Percentiles rank a stretch among this genome's conserved stretches.
These are phyloP conservation scores for Alethe diademata DNA, from an alignment of 2,113 vertebrate genomes.

Conservation along the genomic window DNA sequence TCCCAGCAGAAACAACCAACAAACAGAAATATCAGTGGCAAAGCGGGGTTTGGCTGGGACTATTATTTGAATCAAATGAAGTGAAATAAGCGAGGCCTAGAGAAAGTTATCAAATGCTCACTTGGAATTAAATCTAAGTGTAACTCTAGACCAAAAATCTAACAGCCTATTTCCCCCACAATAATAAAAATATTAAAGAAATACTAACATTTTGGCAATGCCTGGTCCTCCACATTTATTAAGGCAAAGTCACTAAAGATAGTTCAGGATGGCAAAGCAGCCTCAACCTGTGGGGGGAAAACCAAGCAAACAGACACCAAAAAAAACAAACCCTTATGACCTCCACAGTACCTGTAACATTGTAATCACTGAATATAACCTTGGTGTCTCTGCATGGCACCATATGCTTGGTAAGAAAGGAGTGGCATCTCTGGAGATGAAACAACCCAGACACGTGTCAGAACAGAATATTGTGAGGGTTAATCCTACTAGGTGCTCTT, in stretches of 20 bases:
- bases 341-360: not conserved
- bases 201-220: not conserved
- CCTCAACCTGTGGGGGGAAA: not conserved
- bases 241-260: not conserved
- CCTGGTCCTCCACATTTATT: not conserved
- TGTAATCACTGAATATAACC: not conserved
- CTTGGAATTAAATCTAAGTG: not conserved
- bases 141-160: not conserved
- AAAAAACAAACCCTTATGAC: not conserved
- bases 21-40: not conserved
- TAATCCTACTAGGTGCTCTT: not conserved
- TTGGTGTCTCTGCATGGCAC: not conserved
- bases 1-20: not conserved
- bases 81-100: fast-evolving
- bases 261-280: not conserved
- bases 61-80: not conserved
- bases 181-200: not conserved
- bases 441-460: not conserved
- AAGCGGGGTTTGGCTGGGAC: not conserved
- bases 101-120: not conserved
- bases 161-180: not conserved
- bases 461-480: not conserved
- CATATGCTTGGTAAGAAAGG: not conserved
- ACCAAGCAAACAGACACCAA: not conserved
- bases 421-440: not conserved